phyloP scores from a whole-genome alignment of 2,797 vertebrate genomes.

The Ataeniobius toweri region DNA sequence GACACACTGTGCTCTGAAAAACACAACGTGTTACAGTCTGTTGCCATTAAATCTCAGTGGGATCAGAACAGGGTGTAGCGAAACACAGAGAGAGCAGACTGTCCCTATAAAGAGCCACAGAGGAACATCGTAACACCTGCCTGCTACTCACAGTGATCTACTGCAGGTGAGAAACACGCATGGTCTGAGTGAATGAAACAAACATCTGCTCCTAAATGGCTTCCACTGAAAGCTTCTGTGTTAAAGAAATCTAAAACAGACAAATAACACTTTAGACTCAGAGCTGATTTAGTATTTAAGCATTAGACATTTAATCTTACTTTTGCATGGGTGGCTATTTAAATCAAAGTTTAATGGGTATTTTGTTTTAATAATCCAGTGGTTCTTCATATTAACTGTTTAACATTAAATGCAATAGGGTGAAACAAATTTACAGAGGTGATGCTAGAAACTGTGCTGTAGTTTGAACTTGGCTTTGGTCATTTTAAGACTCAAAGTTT shows the following conservation, averaged over 20 bases:
- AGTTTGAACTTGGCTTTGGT: no score
- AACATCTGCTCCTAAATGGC: constrained; percentile 37
- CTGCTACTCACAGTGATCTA: constrained; percentile 23
- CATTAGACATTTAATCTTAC: no score
- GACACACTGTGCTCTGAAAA: constrained; percentile 39
- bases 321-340: no score
- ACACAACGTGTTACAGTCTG: constrained; percentile 35
- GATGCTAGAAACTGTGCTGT: no score
- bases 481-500: no score
- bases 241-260: constrained; percentile 24
- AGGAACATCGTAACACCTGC: constrained; percentile 31
- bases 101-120: constrained; percentile 29
- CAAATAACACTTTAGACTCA: constrained; percentile 9
- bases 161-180: constrained; percentile 31
- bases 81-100: constrained; percentile 23
- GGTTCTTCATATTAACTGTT: background rate
- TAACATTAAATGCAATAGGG: constrained; percentile 13
- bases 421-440: constrained; percentile 9
- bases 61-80: constrained; percentile 22
- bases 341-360: no score
- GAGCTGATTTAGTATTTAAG: background rate
- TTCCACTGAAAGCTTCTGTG: constrained; percentile 15
- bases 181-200: constrained; percentile 29
- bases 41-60: constrained; percentile 35
- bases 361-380: no score